Evolutionary conservation across 2,888 invertebrate species (phyloP), one percentile per base, ranked within the genome.

Genomic region (Lysandra coridon): DNA sequence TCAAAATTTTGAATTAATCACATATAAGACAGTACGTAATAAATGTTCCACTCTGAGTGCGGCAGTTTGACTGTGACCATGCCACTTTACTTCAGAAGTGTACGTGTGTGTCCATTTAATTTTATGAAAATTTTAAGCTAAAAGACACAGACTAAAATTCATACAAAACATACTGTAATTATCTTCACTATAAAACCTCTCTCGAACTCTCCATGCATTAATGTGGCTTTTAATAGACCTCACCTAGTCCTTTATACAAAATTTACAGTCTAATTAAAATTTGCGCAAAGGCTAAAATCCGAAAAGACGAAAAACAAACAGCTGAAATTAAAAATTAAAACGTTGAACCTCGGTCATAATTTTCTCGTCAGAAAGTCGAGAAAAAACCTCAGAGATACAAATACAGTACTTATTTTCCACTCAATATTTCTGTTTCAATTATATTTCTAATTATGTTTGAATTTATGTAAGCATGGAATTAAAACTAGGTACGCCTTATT

Each of bases 241-340:
- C 14, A 69, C 64, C 64, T 69, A 37, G 17, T 69, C 14, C 33
- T 69, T 69, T 69, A 69, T 69, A 69, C 33, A 69, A 69, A 69
- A 69, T 69, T 69, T 69, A 37, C 69, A 69, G 69, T 37, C 69
- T 69, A 69, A 69, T 69, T 69, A 69, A 69, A 69, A 69, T 69
- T 69, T 17, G 14, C 33, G 33, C 69, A 69, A 37, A 33, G 5
- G 69, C 69, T 33, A 14, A 33, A 69, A 33, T 5, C 6, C 33
- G 37, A 69, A 69, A 69, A 69, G 69, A 69, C 69, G 33, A 69
- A 69, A 33, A 69, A 69, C 69, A 69, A 69, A 69, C 33, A 69
- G 12, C 30, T 75, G 75, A 44, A 44, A 75, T 75, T 74, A 74
- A 74, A 74, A 74, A 74, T 74, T 75, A 49, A 75, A 49, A 75